Conservation (phyloP, 2,888 invertebrate species). For the Flexamia atlantica region DNA sequence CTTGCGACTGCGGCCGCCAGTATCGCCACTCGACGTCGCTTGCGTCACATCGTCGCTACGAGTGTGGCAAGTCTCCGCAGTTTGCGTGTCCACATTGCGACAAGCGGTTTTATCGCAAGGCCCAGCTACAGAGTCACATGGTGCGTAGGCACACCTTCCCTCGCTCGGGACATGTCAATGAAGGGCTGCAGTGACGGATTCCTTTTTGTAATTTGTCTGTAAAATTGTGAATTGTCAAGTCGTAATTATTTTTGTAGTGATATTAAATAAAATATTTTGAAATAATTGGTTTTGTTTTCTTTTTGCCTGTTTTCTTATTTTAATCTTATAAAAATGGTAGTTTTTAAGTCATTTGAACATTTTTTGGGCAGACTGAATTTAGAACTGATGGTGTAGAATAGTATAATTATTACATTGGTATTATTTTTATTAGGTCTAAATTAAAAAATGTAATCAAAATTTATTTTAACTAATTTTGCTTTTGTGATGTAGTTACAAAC, state of each 20-base stretch:
- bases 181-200: not conserved
- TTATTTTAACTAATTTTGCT: no score
- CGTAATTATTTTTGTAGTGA: not conserved
- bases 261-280: not conserved
- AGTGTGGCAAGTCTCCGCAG: slow-evolving; percentile 73
- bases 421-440: no score
- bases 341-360: no score
- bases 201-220: not conserved
- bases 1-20: slow-evolving; percentile 44
- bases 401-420: no score
- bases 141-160: not conserved
- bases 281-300: not conserved
- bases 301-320: no score
- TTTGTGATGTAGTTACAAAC: no score
- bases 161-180: not conserved
- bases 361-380: no score
- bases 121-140: slow-evolving; percentile 37
- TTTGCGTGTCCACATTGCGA: slow-evolving; percentile 75
- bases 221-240: not conserved
- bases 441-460: no score
- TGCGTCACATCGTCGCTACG: slow-evolving; percentile 75
- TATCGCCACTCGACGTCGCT: slow-evolving; percentile 47
- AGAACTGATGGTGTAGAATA: no score
- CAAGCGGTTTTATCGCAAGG: slow-evolving; percentile 41
- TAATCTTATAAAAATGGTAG: no score